Percentiles rank a stretch among this genome's conserved stretches.
phyloP scores from a whole-genome alignment of 2,888 invertebrate genomes.

The Apamea epomidion region DNA sequence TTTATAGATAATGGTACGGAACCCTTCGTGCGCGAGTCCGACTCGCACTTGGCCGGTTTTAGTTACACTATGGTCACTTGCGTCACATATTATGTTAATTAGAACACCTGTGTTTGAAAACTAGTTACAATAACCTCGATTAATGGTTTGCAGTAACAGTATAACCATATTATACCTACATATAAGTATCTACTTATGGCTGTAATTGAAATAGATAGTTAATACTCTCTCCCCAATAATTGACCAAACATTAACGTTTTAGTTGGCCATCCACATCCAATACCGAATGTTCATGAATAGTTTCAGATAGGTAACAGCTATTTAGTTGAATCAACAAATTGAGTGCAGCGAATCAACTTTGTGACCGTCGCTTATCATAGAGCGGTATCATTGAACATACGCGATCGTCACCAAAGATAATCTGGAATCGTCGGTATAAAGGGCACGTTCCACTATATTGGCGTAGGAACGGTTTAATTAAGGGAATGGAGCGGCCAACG shows the following conservation, averaged over 20 bases:
- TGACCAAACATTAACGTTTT: conserved; percentile 33
- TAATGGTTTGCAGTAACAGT: conserved; percentile 34
- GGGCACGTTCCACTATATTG: conserved; percentile 70
- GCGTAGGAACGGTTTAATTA: conserved; percentile 84
- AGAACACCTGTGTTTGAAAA: conserved; percentile 39
- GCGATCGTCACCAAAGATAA: conserved; percentile 61
- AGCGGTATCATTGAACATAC: conserved; percentile 60
- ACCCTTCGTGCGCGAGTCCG: no score
- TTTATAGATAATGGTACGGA: no score
- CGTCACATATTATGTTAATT: conserved; percentile 1
- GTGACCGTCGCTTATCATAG: conserved; percentile 54
- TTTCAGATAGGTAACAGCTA: conserved; percentile 40
- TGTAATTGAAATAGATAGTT: conserved; percentile 41
- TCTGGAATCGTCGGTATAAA: conserved; percentile 67
- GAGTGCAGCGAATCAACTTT: conserved; percentile 57
- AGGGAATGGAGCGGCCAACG: conserved; percentile 80
- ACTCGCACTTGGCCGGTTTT: no score
- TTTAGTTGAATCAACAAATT: conserved; percentile 59
- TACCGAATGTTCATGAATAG: conserved; percentile 24
- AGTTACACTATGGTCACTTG: conserved; percentile 10
- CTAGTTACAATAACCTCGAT: conserved; percentile 39
- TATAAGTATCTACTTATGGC: conserved; percentile 6
- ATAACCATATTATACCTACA: conserved; percentile 5
- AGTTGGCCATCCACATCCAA: conserved; percentile 30
- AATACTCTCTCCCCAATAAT: conserved; percentile 36